phyloP scores from a whole-genome alignment of 2,797 vertebrate species.

The Nannoperca obscura region DNA sequence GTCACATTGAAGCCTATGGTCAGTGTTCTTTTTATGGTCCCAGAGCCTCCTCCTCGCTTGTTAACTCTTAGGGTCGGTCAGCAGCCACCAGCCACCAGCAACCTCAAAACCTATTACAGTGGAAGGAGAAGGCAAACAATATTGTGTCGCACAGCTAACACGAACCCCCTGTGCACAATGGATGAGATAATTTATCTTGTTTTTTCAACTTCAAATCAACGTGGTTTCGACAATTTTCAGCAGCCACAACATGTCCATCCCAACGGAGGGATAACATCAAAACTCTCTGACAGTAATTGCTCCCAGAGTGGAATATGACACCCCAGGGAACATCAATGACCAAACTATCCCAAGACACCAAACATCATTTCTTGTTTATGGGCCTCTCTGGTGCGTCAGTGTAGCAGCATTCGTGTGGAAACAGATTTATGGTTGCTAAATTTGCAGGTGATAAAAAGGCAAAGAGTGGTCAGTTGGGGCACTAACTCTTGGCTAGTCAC shows the following conservation, averaged over 20 bases:
- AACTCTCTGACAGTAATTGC: conserved; percentile 66
- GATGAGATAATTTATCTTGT: conserved; percentile 30
- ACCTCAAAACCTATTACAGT: conserved; percentile 27
- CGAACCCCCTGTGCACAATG: conserved; percentile 4
- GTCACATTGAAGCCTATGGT: conserved; percentile 62
- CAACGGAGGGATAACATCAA: conserved; percentile 63
- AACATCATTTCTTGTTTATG: conserved; percentile 79
- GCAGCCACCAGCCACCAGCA: conserved; percentile 15
- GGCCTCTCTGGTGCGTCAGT: conserved; percentile 54
- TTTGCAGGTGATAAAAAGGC: conserved; percentile 80
- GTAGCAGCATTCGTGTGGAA: conserved; percentile 65
- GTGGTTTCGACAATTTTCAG: conserved; percentile 48
- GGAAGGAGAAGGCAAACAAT: conserved; percentile 28
- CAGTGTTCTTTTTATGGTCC: conserved; percentile 59
- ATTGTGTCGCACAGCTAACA: conserved; percentile 1
- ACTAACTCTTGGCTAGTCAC: conserved; percentile 80
- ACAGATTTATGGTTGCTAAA: conserved; percentile 81
- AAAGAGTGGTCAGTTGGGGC: conserved; percentile 74
- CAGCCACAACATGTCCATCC: conserved; percentile 53
- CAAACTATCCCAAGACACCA: conserved; percentile 70
- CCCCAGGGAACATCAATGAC: conserved; percentile 70
- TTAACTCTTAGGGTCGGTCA: conserved; percentile 41
- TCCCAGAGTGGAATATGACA: conserved; percentile 66
- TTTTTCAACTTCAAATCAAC: conserved; percentile 50
- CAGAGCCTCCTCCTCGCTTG: conserved; percentile 40